Evolutionary conservation across 2,797 vertebrate genomes (phyloP).

Genomic region (Cheirogaleus major): DNA sequence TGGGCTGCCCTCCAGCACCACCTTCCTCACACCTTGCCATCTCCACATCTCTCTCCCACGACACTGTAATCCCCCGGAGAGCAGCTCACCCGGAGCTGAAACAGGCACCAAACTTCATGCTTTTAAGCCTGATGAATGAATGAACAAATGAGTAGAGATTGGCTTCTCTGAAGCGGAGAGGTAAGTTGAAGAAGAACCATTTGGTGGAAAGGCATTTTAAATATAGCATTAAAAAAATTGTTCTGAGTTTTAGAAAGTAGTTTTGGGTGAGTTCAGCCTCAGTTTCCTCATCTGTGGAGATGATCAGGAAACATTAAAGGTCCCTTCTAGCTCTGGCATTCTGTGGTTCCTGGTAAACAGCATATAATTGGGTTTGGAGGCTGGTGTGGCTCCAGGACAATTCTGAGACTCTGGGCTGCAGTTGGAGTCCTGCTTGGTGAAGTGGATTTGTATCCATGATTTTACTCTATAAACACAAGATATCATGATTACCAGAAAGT

Average conservation of each 20-base stretch:
- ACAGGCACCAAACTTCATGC: neutral
- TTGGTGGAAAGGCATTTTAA: neutral
- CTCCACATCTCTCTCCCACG: neutral
- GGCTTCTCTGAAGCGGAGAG: neutral
- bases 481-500: too few species aligned
- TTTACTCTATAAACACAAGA: neutral
- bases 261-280: neutral
- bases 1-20: neutral
- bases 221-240: neutral
- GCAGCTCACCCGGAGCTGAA: neutral
- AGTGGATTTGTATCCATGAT: neutral
- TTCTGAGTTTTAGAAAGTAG: neutral
- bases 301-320: neutral
- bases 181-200: neutral
- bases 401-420: neutral
- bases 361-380: neutral
- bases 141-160: neutral
- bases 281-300: neutral
- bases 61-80: fast-evolving
- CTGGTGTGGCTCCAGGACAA: neutral
- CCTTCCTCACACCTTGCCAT: neutral
- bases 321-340: neutral
- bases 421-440: neutral
- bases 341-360: neutral
- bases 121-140: neutral